phyloP scores from a whole-genome alignment of 2,113 vertebrate genomes.

The Alouatta palliata region DNA sequence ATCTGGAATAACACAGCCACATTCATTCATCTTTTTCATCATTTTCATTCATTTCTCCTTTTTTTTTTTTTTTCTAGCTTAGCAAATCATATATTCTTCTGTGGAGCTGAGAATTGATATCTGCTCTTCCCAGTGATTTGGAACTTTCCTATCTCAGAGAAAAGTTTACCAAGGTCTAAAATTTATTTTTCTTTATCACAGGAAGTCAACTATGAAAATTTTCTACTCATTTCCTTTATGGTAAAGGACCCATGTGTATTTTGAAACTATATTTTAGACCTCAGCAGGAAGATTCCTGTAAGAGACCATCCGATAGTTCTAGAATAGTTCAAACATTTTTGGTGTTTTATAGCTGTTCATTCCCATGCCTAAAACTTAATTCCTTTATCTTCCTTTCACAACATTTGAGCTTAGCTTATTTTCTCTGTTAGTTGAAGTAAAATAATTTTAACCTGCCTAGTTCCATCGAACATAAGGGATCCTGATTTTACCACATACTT shows the following conservation, averaged over 20 bases:
- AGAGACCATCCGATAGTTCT: background rate
- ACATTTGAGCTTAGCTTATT: constrained; percentile 38
- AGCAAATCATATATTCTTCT: constrained; percentile 51
- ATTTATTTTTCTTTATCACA: constrained; percentile 50
- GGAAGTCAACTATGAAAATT: constrained; percentile 31
- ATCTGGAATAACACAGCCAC: background rate
- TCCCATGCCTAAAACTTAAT: background rate
- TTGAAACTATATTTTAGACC: background rate
- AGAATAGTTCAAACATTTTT: background rate
- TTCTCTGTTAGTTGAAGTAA: constrained; percentile 44
- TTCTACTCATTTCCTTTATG: constrained; percentile 12
- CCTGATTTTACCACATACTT: constrained; percentile 70
- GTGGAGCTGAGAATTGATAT: constrained; percentile 56
- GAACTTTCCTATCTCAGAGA: constrained; percentile 40
- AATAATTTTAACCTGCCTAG: background rate
- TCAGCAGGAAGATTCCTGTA: background rate
- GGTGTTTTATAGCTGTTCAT: background rate
- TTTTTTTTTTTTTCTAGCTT: constrained; percentile 6
- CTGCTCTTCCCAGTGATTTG: constrained; percentile 55
- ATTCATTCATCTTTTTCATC: constrained; percentile 20
- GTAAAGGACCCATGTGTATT: background rate
- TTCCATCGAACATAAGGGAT: background rate
- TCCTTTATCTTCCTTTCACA: background rate
- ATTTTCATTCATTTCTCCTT: background rate
- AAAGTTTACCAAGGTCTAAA: constrained; percentile 57